A percentile compares a stretch with the other conserved stretches of the same genome.
Evolutionary conservation across 2,797 vertebrate species (phyloP).

Genomic region (Heliangelus exortis): DNA sequence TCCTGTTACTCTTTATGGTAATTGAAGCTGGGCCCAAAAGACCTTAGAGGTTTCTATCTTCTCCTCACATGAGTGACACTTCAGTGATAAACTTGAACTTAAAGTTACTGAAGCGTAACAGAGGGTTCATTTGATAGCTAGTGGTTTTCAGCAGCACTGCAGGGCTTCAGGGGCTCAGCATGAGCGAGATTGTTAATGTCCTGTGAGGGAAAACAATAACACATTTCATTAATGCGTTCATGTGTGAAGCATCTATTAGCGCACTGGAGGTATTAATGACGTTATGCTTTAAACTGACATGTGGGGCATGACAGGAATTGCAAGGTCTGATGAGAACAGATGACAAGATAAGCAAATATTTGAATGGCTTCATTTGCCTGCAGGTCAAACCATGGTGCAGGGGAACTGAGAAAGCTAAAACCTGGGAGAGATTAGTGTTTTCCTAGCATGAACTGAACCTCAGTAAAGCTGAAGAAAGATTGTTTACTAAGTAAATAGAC

Average conservation of each 20-base stretch:
- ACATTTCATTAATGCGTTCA: slow-evolving; percentile 85
- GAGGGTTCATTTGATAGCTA: slow-evolving; percentile 86
- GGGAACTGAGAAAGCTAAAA: slow-evolving; percentile 65
- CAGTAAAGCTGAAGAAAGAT: slow-evolving; percentile 31
- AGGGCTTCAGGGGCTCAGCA: slow-evolving; percentile 73
- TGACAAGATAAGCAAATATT: slow-evolving; percentile 85
- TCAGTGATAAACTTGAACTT: slow-evolving; percentile 86
- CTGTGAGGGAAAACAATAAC: slow-evolving; percentile 85
- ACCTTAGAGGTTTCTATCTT: slow-evolving; percentile 80
- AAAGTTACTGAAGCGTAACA: slow-evolving; percentile 82
- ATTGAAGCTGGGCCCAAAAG: slow-evolving; percentile 78
- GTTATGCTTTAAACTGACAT: slow-evolving; percentile 84
- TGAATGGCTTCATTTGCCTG: slow-evolving; percentile 84
- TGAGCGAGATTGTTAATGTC: slow-evolving; percentile 84
- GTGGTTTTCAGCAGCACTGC: slow-evolving; percentile 79
- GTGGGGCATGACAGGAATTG: slow-evolving; percentile 83
- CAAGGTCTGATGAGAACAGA: slow-evolving; percentile 82
- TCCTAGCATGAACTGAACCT: slow-evolving; percentile 5
- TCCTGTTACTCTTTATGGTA: slow-evolving; percentile 81
- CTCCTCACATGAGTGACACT: slow-evolving; percentile 81
- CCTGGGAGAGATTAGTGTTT: slow-evolving; percentile 59
- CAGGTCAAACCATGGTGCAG: slow-evolving; percentile 71
- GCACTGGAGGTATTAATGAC: slow-evolving; percentile 83
- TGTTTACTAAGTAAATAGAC: not conserved
- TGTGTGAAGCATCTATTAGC: slow-evolving; percentile 86